Conservation (phyloP, 2,888 invertebrate species). For the Dicycla oo region DNA sequence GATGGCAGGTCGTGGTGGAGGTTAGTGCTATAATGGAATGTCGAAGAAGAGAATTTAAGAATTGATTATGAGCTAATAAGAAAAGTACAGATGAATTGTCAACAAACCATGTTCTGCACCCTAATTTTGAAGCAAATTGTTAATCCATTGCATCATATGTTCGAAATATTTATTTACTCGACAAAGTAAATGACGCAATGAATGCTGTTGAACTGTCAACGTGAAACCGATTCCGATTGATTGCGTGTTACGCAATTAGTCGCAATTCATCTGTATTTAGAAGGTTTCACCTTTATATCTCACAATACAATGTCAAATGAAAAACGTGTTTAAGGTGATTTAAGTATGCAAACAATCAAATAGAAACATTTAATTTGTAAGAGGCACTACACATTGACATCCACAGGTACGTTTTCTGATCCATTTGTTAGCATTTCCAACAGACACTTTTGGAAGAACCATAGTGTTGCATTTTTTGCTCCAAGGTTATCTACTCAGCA, state of each 20-base stretch:
- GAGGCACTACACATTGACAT: not conserved
- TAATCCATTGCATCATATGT: too few species aligned
- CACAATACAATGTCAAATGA: not conserved
- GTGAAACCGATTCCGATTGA: too few species aligned
- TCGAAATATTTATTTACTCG: too few species aligned
- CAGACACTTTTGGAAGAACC: not conserved
- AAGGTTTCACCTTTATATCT: not conserved
- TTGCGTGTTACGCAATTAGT: too few species aligned
- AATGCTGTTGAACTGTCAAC: too few species aligned
- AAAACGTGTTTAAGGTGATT: not conserved
- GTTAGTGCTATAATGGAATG: not conserved
- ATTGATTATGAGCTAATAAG: not conserved
- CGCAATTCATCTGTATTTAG: not conserved
- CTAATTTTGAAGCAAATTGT: too few species aligned
- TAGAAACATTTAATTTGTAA: not conserved
- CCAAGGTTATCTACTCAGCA: not conserved
- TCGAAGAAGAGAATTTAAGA: not conserved
- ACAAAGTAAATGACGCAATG: too few species aligned
- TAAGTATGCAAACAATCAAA: not conserved
- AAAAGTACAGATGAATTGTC: not conserved
- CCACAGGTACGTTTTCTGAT: not conserved
- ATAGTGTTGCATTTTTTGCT: not conserved
- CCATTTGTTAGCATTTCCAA: not conserved
- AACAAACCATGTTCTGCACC: too few species aligned
- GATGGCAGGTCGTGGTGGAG: not conserved